A percentile compares a stretch with the other conserved stretches of the same genome.
Conservation (phyloP, 2,888 invertebrate genomes). For the Cetonia aurata region DNA sequence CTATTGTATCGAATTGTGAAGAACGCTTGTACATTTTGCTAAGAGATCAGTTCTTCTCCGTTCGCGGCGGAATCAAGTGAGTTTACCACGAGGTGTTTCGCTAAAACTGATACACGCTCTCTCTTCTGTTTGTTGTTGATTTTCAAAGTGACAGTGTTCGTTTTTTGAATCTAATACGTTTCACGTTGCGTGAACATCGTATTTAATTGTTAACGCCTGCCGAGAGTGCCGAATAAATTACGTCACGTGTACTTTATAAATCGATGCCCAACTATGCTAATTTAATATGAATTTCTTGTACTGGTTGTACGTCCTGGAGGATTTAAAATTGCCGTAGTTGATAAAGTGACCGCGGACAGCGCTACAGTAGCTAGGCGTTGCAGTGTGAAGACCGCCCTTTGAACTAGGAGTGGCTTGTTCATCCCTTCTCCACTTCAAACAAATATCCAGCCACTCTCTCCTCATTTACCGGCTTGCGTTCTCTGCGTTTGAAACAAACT, state of each 20-base stretch:
- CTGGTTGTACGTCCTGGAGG: constrained; percentile 36
- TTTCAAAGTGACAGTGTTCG: too few relatives aligned
- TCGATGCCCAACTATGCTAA: constrained; percentile 24
- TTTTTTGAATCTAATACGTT: too few relatives aligned
- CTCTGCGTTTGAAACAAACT: constrained; percentile 40
- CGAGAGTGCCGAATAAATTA: neutral
- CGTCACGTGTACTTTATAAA: constrained; percentile 2
- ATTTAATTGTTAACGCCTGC: too few relatives aligned
- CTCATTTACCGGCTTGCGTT: constrained; percentile 44
- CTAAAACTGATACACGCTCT: too few relatives aligned
- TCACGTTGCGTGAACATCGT: too few relatives aligned
- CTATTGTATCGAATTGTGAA: constrained; percentile 44
- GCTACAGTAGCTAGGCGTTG: constrained; percentile 57
- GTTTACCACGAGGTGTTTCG: constrained; percentile 24
- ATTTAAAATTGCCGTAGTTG: constrained; percentile 51
- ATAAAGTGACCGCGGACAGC: constrained; percentile 54
- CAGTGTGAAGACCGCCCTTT: constrained; percentile 58
- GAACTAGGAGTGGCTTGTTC: constrained; percentile 59
- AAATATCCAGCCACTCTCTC: constrained; percentile 44
- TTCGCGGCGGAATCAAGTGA: constrained; percentile 36
- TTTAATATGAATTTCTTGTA: constrained; percentile 25
- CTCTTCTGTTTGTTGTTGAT: too few relatives aligned
- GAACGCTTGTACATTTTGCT: constrained; percentile 40
- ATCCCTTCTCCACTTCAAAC: constrained; percentile 50
- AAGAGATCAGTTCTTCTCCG: constrained; percentile 42